Conservation (phyloP, 2,888 invertebrate genomes). For the Tetragnatha montana region DNA sequence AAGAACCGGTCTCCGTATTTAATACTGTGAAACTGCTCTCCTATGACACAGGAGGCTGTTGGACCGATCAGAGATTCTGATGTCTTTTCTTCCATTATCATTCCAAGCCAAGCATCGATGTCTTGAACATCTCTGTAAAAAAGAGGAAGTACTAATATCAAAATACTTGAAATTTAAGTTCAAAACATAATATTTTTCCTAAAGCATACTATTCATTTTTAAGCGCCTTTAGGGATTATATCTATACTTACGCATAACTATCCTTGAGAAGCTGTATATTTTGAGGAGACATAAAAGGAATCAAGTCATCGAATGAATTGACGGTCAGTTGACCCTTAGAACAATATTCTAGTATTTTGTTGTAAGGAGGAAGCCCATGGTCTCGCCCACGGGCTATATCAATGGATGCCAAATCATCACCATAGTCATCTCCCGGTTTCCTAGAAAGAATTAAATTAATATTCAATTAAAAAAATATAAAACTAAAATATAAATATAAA, state of each 20-base stretch:
- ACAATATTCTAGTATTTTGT: not conserved
- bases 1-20: conserved; percentile 77
- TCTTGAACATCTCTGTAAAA: conserved; percentile 80
- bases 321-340: not conserved
- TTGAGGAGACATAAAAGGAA: not conserved
- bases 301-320: not conserved
- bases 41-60: conserved; percentile 90
- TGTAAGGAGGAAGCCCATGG: conserved; percentile 11
- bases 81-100: conserved; percentile 87
- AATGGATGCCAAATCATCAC: not conserved
- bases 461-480: too few relatives aligned
- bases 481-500: too few relatives aligned
- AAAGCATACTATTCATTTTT: too few relatives aligned
- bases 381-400: conserved; percentile 3
- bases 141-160: not conserved
- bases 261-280: not conserved
- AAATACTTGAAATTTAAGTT: not conserved
- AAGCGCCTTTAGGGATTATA: not conserved
- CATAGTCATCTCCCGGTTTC: not conserved
- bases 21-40: conserved; percentile 87
- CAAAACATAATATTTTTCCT: too few relatives aligned
- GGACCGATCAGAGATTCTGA: conserved; percentile 88
- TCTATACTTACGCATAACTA: not conserved
- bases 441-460: not conserved
- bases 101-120: conserved; percentile 89